These are phyloP conservation scores for Rousettus leschenaultii DNA, from an alignment of 2,113 vertebrate species.

Conservation along the genomic window DNA sequence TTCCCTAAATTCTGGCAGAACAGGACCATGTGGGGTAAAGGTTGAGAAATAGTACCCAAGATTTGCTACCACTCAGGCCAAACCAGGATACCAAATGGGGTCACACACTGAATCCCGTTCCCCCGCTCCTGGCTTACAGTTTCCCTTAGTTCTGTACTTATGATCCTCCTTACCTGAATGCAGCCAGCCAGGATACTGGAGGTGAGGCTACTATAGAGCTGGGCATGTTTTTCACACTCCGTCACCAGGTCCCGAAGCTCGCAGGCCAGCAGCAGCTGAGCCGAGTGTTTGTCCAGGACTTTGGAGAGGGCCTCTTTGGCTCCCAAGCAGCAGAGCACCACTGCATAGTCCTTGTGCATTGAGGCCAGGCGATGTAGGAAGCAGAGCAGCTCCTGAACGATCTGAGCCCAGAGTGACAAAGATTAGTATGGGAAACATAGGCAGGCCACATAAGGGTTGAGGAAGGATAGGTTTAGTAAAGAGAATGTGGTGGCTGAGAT, in stretches of 20 bases:
- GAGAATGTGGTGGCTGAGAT: not conserved
- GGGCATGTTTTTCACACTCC: constrained; percentile 90
- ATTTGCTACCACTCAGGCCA: not conserved
- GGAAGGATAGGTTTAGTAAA: not conserved
- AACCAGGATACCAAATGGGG: not conserved
- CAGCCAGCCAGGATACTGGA: constrained; percentile 93
- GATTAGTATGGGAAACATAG: not conserved
- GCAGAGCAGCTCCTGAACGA: constrained; percentile 87
- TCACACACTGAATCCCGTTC: not conserved
- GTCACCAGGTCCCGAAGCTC: constrained; percentile 89
- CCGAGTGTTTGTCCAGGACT: constrained; percentile 90
- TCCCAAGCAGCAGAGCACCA: constrained; percentile 91
- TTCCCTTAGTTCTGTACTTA: not conserved
- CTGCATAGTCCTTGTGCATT: constrained; percentile 91
- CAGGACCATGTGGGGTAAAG: not conserved
- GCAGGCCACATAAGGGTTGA: not conserved
- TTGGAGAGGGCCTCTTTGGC: constrained; percentile 87
- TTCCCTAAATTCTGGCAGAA: not conserved
- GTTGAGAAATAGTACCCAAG: not conserved
- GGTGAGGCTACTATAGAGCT: constrained; percentile 92
- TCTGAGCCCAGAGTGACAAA: constrained; percentile 74
- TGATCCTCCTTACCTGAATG: constrained; percentile 88
- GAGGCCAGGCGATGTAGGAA: constrained; percentile 93
- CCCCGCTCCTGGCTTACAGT: not conserved
- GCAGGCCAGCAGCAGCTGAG: constrained; percentile 80